Conservation (phyloP, 1,140 invertebrate species). For the Drosophila punjabiensis region DNA sequence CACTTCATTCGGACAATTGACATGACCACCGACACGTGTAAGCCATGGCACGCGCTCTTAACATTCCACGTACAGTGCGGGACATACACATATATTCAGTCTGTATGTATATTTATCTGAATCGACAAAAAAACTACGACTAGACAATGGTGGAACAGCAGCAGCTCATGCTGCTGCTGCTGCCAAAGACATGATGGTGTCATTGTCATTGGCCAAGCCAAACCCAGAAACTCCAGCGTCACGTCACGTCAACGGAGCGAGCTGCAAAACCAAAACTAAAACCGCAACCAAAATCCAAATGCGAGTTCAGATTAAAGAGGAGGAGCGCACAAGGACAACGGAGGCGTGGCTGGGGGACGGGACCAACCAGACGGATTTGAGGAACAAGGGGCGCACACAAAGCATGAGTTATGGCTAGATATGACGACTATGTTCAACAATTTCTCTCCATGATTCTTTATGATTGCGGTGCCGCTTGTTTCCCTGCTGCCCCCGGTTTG, state of each 20-base stretch:
- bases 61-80: conserved; percentile 27
- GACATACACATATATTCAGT: conserved; percentile 2
- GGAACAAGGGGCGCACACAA: conserved; percentile 45
- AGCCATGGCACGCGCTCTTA: conserved; percentile 52
- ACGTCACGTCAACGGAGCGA: conserved; percentile 72
- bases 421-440: conserved; percentile 61
- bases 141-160: conserved; percentile 46
- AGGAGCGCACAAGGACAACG: conserved; percentile 7
- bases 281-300: conserved; percentile 58
- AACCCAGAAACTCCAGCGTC: conserved; percentile 57
- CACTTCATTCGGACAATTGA: conserved; percentile 75
- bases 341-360: background rate
- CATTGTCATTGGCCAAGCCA: conserved; percentile 67
- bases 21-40: conserved; percentile 79
- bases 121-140: conserved; percentile 32
- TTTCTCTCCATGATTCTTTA: conserved; percentile 60
- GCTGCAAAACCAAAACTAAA: conserved; percentile 52
- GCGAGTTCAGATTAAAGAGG: conserved; percentile 47
- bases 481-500: background rate
- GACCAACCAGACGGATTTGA: conserved; percentile 16
- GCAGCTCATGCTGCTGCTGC: conserved; percentile 43
- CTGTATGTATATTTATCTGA: background rate
- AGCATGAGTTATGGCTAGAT: conserved; percentile 73
- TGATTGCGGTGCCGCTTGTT: conserved; percentile 29
- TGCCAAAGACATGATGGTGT: conserved; percentile 55